Evolutionary conservation across 2,888 invertebrate genomes (phyloP).

Genomic region (Nymphalis polychloros): DNA sequence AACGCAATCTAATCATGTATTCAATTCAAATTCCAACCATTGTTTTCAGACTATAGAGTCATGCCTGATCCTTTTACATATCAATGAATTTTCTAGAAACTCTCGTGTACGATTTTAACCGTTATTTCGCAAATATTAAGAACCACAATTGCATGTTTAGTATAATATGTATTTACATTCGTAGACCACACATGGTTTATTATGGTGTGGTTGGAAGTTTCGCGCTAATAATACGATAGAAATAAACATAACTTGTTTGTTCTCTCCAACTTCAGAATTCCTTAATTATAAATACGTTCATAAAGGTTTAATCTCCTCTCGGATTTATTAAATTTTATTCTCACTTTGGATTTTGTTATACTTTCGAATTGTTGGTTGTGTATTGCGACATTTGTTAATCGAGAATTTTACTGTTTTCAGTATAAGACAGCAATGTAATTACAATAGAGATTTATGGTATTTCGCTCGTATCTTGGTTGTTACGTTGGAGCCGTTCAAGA

Average conservation of each 20-base stretch:
- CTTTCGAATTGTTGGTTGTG: conserved; percentile 1
- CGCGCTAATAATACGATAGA: neutral
- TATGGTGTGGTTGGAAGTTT: neutral
- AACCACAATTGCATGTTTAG: neutral
- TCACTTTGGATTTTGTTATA: neutral
- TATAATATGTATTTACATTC: neutral
- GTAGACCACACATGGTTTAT: conserved; percentile 17
- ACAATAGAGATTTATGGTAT: conserved; percentile 6
- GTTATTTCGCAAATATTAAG: conserved; percentile 12
- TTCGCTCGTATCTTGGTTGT: neutral
- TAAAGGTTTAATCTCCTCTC: conserved; percentile 17
- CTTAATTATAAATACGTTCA: conserved; percentile 25
- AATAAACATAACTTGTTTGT: neutral
- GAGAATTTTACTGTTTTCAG: neutral
- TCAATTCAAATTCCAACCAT: conserved; percentile 35
- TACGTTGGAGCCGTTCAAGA: conserved; percentile 1
- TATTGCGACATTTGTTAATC: conserved; percentile 22
- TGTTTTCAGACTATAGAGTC: conserved; percentile 37
- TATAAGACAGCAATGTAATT: conserved; percentile 22
- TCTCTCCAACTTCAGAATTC: neutral
- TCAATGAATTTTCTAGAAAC: conserved; percentile 27
- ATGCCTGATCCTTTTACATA: conserved; percentile 37
- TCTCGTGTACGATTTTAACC: conserved; percentile 10
- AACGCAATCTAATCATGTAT: conserved; percentile 35
- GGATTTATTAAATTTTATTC: conserved; percentile 28